These are phyloP conservation scores for Streptopelia turtur DNA, from an alignment of 2,797 vertebrate genomes.

Conservation along the genomic window DNA sequence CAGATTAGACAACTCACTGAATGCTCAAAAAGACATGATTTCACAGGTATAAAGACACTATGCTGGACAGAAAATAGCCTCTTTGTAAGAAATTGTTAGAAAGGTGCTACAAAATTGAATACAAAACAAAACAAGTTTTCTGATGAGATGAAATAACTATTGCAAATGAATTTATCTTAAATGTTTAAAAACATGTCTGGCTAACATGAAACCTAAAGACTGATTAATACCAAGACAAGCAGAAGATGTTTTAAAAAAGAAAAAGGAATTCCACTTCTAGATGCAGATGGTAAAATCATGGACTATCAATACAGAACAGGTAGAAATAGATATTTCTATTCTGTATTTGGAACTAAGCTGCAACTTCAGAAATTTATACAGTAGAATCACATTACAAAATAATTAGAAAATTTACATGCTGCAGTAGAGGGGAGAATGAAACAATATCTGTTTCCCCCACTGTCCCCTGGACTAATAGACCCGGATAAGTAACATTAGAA, in stretches of 20 bases:
- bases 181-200: neutral
- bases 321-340: neutral
- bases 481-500: neutral
- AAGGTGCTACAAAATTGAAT: neutral
- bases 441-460: neutral
- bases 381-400: neutral
- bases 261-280: neutral
- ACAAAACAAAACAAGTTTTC: neutral
- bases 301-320: neutral
- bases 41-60: neutral
- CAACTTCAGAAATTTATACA: neutral
- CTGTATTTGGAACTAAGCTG: neutral
- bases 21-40: neutral
- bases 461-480: accelerated
- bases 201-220: neutral
- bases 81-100: neutral
- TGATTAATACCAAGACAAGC: neutral
- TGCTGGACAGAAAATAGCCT: neutral
- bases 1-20: neutral
- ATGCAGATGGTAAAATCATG: neutral
- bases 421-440: neutral
- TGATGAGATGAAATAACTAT: neutral
- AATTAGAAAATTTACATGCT: neutral
- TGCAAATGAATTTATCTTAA: neutral
- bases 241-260: neutral